Conservation (phyloP, 2,113 vertebrate genomes). For the Motacilla alba region DNA sequence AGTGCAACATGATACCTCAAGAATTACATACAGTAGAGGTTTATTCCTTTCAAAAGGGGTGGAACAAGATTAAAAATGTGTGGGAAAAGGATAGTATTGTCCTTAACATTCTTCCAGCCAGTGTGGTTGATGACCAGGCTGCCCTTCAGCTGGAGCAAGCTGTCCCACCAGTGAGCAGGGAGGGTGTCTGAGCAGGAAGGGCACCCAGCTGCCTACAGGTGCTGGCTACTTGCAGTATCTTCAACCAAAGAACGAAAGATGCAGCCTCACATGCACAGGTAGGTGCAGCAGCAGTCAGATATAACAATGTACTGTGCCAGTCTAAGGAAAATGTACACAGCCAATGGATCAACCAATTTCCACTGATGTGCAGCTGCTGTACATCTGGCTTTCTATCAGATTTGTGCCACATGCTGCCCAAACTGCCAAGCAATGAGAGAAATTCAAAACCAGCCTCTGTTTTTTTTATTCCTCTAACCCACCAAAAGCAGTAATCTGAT, state of each 20-base stretch:
- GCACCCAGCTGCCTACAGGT: not conserved
- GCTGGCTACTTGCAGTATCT: not conserved
- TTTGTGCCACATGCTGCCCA: not conserved
- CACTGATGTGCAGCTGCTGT: too few species aligned
- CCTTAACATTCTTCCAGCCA: not conserved
- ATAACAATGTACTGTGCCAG: accelerated
- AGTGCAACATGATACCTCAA: not conserved
- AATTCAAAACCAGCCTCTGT: not conserved
- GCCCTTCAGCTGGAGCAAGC: not conserved
- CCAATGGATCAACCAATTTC: not conserved
- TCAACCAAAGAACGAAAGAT: not conserved
- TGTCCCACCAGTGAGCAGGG: not conserved
- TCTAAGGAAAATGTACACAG: not conserved
- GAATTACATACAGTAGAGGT: not conserved
- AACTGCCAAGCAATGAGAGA: not conserved
- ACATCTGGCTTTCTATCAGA: not conserved
- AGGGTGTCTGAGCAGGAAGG: too few species aligned
- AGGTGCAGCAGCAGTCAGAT: not conserved
- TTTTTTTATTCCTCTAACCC: not conserved
- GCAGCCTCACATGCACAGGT: accelerated
- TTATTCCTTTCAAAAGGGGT: not conserved
- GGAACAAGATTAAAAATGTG: not conserved
- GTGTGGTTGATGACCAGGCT: not conserved
- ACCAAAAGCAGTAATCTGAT: not conserved
- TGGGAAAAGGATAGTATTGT: not conserved